Conservation (phyloP, 2,888 invertebrate species). For the Colletes collaris region DNA sequence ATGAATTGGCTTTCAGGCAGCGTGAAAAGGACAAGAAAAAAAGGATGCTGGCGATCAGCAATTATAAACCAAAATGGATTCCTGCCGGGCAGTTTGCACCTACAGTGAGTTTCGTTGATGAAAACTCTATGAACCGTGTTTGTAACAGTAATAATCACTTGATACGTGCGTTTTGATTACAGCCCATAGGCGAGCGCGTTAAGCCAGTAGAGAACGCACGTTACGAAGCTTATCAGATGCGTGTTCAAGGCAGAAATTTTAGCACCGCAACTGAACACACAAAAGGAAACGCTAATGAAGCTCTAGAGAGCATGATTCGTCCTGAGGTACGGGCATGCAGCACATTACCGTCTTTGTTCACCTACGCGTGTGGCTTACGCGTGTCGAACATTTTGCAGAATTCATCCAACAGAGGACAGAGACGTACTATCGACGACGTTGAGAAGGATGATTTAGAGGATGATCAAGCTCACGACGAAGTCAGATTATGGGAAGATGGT, state of each 20-base stretch:
- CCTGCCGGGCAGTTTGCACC: slow-evolving; percentile 93
- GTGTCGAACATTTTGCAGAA: slow-evolving; percentile 54
- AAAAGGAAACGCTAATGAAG: slow-evolving; percentile 67
- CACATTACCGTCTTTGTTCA: slow-evolving; percentile 3
- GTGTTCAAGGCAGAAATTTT: slow-evolving; percentile 83
- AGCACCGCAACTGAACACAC: slow-evolving; percentile 67
- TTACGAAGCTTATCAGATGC: slow-evolving; percentile 90
- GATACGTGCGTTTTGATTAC: slow-evolving; percentile 39
- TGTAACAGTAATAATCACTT: neutral
- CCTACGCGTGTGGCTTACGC: neutral
- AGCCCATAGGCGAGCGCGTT: slow-evolving; percentile 86
- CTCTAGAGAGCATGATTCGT: slow-evolving; percentile 84
- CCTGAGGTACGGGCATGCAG: slow-evolving; percentile 76
- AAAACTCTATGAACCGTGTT: neutral
- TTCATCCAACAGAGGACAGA: slow-evolving; percentile 81
- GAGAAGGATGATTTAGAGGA: slow-evolving; percentile 86
- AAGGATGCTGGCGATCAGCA: slow-evolving; percentile 84
- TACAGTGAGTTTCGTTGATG: slow-evolving; percentile 83
- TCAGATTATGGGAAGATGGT: slow-evolving; percentile 97
- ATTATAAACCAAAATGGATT: slow-evolving; percentile 88
- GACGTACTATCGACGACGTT: slow-evolving; percentile 84
- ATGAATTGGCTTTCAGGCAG: slow-evolving; percentile 92
- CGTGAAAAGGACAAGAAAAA: slow-evolving; percentile 89
- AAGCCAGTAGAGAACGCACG: slow-evolving; percentile 88
- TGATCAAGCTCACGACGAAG: slow-evolving; percentile 93